These are phyloP conservation scores for Pecten maximus DNA, from an alignment of 2,888 invertebrate genomes.

Conservation along the genomic window DNA sequence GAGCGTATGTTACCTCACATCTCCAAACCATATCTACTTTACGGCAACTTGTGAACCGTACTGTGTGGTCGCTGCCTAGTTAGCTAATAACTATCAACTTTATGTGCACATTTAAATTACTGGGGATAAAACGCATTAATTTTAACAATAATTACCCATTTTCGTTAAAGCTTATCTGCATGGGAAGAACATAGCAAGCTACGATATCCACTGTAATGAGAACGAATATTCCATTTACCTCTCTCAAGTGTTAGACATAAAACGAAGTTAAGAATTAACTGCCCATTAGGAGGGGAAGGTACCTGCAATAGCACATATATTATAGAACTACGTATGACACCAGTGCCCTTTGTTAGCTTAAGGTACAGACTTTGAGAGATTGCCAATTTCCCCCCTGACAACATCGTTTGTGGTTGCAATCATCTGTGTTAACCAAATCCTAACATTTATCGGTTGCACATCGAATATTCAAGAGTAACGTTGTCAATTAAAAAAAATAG, in stretches of 20 bases:
- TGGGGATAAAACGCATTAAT: conserved; percentile 24
- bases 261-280: conserved; percentile 19
- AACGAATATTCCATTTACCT: not conserved
- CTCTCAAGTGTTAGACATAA: conserved; percentile 19
- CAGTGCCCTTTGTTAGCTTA: not conserved
- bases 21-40: not conserved
- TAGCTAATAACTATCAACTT: conserved; percentile 28
- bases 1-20: not conserved
- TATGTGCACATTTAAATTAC: conserved; percentile 35
- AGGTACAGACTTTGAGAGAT: not conserved
- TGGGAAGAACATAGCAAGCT: not conserved
- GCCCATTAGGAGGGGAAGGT: conserved; percentile 2
- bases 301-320: not conserved
- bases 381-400: not conserved
- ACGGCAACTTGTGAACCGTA: not conserved
- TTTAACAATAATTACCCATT: conserved; percentile 35
- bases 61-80: not conserved
- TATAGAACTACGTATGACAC: not conserved
- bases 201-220: not conserved
- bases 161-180: conserved; percentile 35
- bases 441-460: not conserved
- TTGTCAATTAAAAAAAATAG: not conserved
- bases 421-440: not conserved
- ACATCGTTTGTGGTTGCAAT: not conserved
- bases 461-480: not conserved